phyloP scores from a whole-genome alignment of 2,888 invertebrate species.

The Linyphia triangularis region DNA sequence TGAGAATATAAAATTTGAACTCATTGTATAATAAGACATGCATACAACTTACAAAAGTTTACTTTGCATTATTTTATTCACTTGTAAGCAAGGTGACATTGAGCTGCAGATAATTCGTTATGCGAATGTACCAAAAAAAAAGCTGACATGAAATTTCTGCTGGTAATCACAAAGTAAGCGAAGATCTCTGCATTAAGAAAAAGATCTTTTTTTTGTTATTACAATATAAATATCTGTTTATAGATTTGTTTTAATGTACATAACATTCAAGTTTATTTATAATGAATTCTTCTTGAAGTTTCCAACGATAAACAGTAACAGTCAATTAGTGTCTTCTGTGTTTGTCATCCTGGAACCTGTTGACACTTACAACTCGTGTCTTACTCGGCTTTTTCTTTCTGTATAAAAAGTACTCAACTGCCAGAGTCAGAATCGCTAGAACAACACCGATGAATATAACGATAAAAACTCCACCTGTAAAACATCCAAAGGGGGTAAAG shows the following conservation, averaged over 20 bases:
- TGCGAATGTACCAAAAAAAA: too few relatives aligned
- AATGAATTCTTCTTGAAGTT: not conserved
- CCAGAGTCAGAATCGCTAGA: slow-evolving; percentile 92
- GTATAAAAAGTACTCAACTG: slow-evolving; percentile 88
- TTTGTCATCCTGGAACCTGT: slow-evolving; percentile 61
- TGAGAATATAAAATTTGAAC: too few relatives aligned
- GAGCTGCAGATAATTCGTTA: too few relatives aligned
- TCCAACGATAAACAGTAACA: not conserved
- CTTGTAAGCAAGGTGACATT: too few relatives aligned
- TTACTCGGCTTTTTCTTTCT: slow-evolving; percentile 69
- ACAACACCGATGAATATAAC: slow-evolving; percentile 97
- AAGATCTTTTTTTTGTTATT: too few relatives aligned
- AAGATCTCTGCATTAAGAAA: not conserved
- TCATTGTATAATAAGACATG: too few relatives aligned
- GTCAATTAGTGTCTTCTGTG: slow-evolving; percentile 37
- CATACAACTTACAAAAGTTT: too few relatives aligned
- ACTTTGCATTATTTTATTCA: too few relatives aligned
- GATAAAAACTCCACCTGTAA: slow-evolving; percentile 91
- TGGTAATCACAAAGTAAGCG: not conserved
- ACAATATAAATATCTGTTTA: not conserved
- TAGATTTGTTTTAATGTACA: not conserved
- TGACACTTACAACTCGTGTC: slow-evolving; percentile 73
- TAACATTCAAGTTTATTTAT: not conserved
- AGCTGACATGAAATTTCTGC: too few relatives aligned
- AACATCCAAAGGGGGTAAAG: not conserved